Conservation (phyloP, 2,113 vertebrate species). For the Setophaga petechia region DNA sequence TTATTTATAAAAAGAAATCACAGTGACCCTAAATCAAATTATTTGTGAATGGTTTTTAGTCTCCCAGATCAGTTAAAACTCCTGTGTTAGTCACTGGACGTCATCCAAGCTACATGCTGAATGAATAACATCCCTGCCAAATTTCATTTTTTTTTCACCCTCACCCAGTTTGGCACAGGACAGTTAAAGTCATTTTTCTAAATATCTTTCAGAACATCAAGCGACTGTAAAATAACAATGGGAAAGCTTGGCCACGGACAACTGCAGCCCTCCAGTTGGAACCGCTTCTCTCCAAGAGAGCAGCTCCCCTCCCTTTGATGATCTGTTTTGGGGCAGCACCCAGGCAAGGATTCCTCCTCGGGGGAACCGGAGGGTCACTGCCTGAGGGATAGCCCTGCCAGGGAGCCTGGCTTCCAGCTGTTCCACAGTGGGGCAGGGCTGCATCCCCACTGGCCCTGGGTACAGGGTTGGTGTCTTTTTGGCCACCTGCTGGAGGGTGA, state of each 20-base stretch:
- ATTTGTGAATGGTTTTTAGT: conserved; percentile 66
- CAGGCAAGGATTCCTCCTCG: rapidly evolving
- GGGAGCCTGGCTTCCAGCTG: neutral
- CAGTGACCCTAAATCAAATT: conserved; percentile 60
- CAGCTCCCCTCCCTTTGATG: neutral
- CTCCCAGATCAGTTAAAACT: conserved; percentile 43
- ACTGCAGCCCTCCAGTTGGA: conserved; percentile 34
- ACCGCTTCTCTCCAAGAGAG: conserved; percentile 2
- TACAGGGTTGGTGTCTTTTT: neutral
- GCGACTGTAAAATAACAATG: conserved; percentile 60
- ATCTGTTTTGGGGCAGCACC: neutral
- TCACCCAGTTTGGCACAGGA: conserved; percentile 53
- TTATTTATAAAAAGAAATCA: conserved; percentile 58
- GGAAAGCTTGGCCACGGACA: neutral
- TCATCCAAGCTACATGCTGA: conserved; percentile 58
- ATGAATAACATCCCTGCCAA: conserved; percentile 57
- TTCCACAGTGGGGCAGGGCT: neutral
- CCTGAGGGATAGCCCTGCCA: neutral
- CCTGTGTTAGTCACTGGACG: conserved; percentile 41
- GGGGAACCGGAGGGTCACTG: neutral
- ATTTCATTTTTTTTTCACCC: conserved; percentile 38
- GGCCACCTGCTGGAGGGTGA: neutral
- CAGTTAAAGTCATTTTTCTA: conserved; percentile 48
- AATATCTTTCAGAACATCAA: conserved; percentile 65
- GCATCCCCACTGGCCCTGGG: neutral